phyloP scores from a whole-genome alignment of 2,113 vertebrate species.

The Calyptommatus sinebrachiatus region DNA sequence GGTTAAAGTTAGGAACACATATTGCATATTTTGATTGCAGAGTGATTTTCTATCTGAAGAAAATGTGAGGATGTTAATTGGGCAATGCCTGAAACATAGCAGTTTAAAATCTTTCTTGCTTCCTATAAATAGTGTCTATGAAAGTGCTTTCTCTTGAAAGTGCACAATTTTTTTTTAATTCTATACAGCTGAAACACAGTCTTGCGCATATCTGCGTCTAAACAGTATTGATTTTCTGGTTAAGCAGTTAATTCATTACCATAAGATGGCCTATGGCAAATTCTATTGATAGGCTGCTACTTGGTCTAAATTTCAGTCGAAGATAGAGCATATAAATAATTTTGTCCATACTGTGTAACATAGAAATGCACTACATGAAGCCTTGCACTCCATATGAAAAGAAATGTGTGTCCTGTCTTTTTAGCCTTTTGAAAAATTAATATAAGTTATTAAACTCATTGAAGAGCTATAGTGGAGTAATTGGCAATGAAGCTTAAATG shows the following conservation, averaged over 20 bases:
- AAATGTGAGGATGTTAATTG: background rate
- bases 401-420: constrained; percentile 36
- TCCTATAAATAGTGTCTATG: constrained; percentile 6
- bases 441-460: constrained; percentile 36
- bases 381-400: constrained; percentile 65
- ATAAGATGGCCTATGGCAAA: constrained; percentile 20
- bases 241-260: constrained; percentile 1
- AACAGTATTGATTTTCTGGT: background rate
- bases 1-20: background rate
- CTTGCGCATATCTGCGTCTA: constrained; percentile 27
- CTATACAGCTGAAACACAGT: background rate
- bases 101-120: constrained; percentile 32
- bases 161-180: background rate
- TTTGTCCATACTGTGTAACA: constrained; percentile 50
- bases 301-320: constrained; percentile 29
- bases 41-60: background rate
- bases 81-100: constrained; percentile 22
- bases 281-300: constrained; percentile 17
- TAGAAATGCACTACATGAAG: constrained; percentile 64
- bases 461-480: background rate
- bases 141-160: background rate
- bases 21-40: background rate
- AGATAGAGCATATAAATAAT: constrained; percentile 40
- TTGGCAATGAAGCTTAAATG: constrained; percentile 6
- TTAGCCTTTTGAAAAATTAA: constrained; percentile 42